phyloP scores from a whole-genome alignment of 2,888 invertebrate genomes.

The Andrena praecox region DNA sequence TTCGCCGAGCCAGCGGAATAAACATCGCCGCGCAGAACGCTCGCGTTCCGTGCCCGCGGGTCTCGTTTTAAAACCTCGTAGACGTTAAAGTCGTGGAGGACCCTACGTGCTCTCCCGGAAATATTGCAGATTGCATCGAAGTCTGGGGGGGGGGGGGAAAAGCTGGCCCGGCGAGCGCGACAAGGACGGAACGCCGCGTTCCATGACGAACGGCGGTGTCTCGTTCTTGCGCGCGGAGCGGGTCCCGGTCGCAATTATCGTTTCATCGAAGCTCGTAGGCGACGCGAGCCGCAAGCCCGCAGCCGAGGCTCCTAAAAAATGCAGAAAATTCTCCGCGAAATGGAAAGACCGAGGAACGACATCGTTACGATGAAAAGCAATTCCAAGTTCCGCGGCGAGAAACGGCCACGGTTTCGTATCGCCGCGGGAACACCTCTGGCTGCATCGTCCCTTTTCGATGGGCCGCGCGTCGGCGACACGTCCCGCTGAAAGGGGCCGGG shows the following conservation, averaged over 20 bases:
- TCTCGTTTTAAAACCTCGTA: slow-evolving; percentile 5
- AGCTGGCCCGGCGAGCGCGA: slow-evolving; percentile 12
- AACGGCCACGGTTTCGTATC: slow-evolving; percentile 13
- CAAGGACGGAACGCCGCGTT: slow-evolving; percentile 13
- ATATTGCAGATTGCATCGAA: slow-evolving; percentile 6
- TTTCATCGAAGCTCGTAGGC: slow-evolving; percentile 12
- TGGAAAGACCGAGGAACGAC: slow-evolving; percentile 31
- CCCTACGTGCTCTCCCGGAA: slow-evolving; percentile 1
- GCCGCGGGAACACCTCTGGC: background rate
- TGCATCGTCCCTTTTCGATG: slow-evolving; percentile 8
- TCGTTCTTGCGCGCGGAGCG: slow-evolving; percentile 21
- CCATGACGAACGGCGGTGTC: slow-evolving; percentile 8
- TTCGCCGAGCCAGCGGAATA: slow-evolving; percentile 15
- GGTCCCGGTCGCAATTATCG: slow-evolving; percentile 38
- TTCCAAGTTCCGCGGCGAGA: slow-evolving; percentile 15
- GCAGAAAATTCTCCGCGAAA: slow-evolving; percentile 43
- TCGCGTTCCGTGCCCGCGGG: background rate
- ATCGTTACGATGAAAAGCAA: slow-evolving; percentile 24
- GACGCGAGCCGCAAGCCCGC: slow-evolving; percentile 11
- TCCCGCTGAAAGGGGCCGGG: background rate
- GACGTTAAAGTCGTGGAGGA: background rate
- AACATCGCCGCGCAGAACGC: slow-evolving; percentile 3
- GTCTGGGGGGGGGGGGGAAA: background rate
- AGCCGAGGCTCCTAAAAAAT: slow-evolving; percentile 41
- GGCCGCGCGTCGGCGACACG: background rate